Percentiles rank a stretch among this genome's conserved stretches.
Evolutionary conservation across 2,888 invertebrate genomes (phyloP).

Genomic region (Orthosia incerta): DNA sequence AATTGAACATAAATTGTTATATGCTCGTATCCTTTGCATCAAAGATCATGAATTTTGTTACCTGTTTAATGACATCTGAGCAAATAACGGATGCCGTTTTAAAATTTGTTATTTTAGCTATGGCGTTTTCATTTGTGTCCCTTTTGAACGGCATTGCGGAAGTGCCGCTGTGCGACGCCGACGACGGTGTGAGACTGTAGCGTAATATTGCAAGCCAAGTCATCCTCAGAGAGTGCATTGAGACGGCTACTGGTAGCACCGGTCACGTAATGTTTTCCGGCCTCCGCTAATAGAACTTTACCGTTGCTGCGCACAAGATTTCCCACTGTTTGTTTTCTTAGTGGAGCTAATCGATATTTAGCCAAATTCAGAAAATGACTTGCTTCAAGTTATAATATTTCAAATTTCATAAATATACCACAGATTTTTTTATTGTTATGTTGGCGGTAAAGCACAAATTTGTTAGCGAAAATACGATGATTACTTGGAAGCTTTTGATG

Average conservation of each 20-base stretch:
- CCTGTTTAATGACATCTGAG: constrained; percentile 27
- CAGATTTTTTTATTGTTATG: background rate
- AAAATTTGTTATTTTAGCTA: constrained; percentile 36
- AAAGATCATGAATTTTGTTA: constrained; percentile 47
- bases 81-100: constrained; percentile 29
- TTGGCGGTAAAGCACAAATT: background rate
- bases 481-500: constrained; percentile 25
- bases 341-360: constrained; percentile 43
- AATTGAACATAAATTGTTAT: constrained; percentile 42
- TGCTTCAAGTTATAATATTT: constrained; percentile 1
- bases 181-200: constrained; percentile 48
- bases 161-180: constrained; percentile 43
- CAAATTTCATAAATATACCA: background rate
- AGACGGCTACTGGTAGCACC: constrained; percentile 69
- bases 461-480: background rate
- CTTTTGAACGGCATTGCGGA: constrained; percentile 59
- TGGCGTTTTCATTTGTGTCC: constrained; percentile 47
- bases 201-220: constrained; percentile 64
- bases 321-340: constrained; percentile 52
- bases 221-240: constrained; percentile 68
- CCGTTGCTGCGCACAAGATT: constrained; percentile 70
- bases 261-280: constrained; percentile 84
- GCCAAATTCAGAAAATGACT: constrained; percentile 30
- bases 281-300: constrained; percentile 78
- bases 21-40: constrained; percentile 45